Conservation (phyloP, 1,140 invertebrate species). For the Caenorhabditis briggsae region DNA sequence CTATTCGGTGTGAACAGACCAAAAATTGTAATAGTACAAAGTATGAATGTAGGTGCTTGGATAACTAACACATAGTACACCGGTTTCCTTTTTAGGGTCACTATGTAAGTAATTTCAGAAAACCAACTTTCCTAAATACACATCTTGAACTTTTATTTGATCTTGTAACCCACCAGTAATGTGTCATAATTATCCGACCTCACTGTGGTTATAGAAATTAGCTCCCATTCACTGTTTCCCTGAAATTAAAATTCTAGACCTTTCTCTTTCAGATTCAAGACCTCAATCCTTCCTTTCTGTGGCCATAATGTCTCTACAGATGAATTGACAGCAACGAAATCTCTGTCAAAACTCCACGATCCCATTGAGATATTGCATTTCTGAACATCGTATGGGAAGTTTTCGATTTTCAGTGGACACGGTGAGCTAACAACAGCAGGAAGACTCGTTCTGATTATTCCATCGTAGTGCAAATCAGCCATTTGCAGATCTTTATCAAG, state of each 20-base stretch:
- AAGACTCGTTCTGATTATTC: slow-evolving; percentile 46
- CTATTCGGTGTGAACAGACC: slow-evolving; percentile 62
- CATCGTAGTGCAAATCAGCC: slow-evolving; percentile 55
- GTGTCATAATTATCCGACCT: slow-evolving; percentile 17
- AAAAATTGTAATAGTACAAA: slow-evolving; percentile 59
- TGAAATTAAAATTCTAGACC: neutral
- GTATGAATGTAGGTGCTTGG: slow-evolving; percentile 62
- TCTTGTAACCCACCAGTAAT: neutral
- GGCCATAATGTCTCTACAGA: neutral
- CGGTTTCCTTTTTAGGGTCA: slow-evolving; percentile 57
- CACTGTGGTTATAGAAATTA: slow-evolving; percentile 16
- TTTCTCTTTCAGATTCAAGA: neutral
- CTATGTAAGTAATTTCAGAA: slow-evolving; percentile 39
- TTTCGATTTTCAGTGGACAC: slow-evolving; percentile 51
- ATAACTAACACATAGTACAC: slow-evolving; percentile 64
- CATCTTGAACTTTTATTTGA: neutral
- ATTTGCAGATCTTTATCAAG: slow-evolving; percentile 42
- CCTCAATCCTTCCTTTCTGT: slow-evolving; percentile 39
- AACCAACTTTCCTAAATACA: slow-evolving; percentile 15
- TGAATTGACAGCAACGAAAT: neutral
- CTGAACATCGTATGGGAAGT: slow-evolving; percentile 64
- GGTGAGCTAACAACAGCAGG: slow-evolving; percentile 59
- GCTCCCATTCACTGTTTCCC: slow-evolving; percentile 66
- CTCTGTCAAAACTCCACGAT: slow-evolving; percentile 55
- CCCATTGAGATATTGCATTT: slow-evolving; percentile 58